Evolutionary conservation across 2,797 vertebrate genomes (phyloP).

Genomic region (Benthosema pterotum): DNA sequence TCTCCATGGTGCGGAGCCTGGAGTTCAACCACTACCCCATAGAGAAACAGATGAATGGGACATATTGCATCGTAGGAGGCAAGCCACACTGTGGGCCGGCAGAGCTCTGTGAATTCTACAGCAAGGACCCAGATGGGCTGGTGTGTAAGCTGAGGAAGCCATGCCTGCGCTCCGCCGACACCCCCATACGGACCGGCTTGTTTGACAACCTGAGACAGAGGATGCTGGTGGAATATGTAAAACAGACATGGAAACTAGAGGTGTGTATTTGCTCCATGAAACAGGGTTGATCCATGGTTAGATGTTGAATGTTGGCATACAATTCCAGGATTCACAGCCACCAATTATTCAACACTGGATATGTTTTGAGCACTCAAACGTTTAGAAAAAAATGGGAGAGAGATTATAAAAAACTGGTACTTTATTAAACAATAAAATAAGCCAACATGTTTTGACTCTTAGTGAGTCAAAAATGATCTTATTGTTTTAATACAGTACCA

Average conservation of each 20-base stretch:
- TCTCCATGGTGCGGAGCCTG: conserved; percentile 88
- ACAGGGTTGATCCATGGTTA: no score
- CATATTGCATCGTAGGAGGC: conserved; percentile 88
- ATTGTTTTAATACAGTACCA: no score
- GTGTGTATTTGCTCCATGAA: conserved; percentile 68
- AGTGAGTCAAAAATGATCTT: no score
- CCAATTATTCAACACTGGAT: no score
- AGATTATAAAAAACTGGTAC: no score
- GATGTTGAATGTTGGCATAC: no score
- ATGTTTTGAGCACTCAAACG: no score
- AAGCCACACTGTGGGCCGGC: conserved; percentile 93
- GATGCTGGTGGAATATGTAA: conserved; percentile 94
- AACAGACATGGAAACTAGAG: conserved; percentile 93
- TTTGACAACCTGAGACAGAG: conserved; percentile 91
- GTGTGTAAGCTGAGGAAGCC: conserved; percentile 88
- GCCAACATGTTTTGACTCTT: no score
- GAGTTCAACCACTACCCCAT: conserved; percentile 92
- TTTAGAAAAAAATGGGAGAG: no score
- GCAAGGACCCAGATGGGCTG: conserved; percentile 90
- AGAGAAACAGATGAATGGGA: conserved; percentile 93
- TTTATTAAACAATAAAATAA: no score
- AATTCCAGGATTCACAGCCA: no score
- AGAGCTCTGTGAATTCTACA: conserved; percentile 95
- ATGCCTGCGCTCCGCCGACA: conserved; percentile 85
- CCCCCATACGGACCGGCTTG: conserved; percentile 79